Conservation (phyloP, 2,888 invertebrate species). For the Leptinotarsa juncta region DNA sequence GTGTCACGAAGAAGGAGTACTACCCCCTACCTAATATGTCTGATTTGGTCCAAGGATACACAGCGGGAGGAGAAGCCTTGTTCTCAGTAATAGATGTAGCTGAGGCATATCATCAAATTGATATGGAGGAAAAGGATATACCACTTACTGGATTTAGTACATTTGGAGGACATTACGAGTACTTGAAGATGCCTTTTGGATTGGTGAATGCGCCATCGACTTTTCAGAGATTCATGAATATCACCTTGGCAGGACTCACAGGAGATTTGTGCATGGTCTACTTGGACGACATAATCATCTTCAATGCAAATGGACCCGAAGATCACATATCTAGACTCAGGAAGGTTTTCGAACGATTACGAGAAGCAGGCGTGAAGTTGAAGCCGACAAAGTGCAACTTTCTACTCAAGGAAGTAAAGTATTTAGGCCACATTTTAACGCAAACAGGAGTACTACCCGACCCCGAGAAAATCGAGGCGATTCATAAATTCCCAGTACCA, state of each 20-base stretch:
- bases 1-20: conserved; percentile 26
- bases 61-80: conserved; percentile 21
- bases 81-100: conserved; percentile 36
- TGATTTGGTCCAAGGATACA: conserved; percentile 29
- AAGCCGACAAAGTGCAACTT: conserved; percentile 37
- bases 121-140: conserved; percentile 34
- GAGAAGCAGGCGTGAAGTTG: conserved; percentile 29
- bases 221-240: conserved; percentile 41
- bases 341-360: conserved; percentile 27
- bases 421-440: conserved; percentile 37
- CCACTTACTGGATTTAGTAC: conserved; percentile 36
- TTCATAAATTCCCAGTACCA: conserved; percentile 23
- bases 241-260: conserved; percentile 31
- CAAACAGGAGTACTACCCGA: conserved; percentile 30
- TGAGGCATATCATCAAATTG: conserved; percentile 35
- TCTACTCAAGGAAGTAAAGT: conserved; percentile 31
- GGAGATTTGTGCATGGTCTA: conserved; percentile 36
- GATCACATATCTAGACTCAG: conserved; percentile 39
- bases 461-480: conserved; percentile 26
- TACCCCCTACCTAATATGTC: conserved; percentile 31
- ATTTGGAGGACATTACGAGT: conserved; percentile 38
- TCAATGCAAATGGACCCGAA: conserved; percentile 22
- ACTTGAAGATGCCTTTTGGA: conserved; percentile 39
- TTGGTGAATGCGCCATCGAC: conserved; percentile 36
- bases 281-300: conserved; percentile 32